Evolutionary conservation across 1,140 invertebrate genomes (phyloP).

Genomic region (Bombus ignitus): DNA sequence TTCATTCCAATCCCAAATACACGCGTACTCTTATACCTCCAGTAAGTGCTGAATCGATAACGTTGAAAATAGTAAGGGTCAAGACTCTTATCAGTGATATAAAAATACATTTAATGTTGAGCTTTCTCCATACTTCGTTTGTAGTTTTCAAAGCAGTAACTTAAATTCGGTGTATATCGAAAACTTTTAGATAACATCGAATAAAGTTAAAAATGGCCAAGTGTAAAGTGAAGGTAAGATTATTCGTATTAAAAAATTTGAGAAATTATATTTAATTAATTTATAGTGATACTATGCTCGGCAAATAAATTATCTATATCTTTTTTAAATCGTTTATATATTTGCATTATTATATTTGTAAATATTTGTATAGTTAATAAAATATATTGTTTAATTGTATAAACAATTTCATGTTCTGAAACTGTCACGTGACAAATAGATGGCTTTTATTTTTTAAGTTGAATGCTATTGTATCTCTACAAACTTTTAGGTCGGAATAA

Average conservation of each 20-base stretch:
- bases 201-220: conserved; percentile 15
- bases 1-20: too few species aligned
- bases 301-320: background rate
- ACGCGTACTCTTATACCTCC: too few species aligned
- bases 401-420: background rate
- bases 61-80: background rate
- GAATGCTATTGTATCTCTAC: background rate
- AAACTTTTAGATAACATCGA: background rate
- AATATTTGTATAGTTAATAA: background rate
- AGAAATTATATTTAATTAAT: background rate
- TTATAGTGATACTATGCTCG: background rate
- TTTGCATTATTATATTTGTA: background rate
- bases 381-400: background rate
- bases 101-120: background rate
- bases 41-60: background rate
- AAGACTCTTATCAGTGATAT: background rate
- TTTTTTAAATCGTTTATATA: background rate
- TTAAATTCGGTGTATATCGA: too few species aligned
- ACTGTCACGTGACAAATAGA: background rate
- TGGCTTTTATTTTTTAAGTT: background rate
- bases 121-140: background rate
- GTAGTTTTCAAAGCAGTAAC: background rate
- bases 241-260: background rate
- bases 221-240: conserved; percentile 39
- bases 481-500: conserved; percentile 92